Conservation (phyloP, 2,888 invertebrate genomes). For the Leptura quadrifasciata region DNA sequence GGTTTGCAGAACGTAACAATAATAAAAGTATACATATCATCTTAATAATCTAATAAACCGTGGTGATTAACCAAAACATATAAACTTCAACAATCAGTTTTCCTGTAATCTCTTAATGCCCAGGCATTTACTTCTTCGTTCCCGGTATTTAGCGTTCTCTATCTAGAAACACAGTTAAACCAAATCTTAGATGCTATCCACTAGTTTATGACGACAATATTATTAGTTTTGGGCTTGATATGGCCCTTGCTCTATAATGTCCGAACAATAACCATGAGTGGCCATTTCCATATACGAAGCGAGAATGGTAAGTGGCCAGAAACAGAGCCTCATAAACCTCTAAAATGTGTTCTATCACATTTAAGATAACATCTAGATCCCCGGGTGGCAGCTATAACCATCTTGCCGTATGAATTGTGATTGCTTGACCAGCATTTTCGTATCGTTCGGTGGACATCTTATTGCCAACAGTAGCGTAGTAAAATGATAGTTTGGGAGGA, state of each 20-base stretch:
- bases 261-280: constrained; percentile 64
- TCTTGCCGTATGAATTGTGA: constrained; percentile 64
- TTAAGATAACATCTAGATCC: constrained; percentile 69
- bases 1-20: too few relatives aligned
- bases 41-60: constrained; percentile 1
- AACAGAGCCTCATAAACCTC: constrained; percentile 67
- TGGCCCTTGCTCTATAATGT: constrained; percentile 60
- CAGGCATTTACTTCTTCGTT: constrained; percentile 20
- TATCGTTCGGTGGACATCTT: constrained; percentile 35
- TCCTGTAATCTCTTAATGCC: constrained; percentile 14
- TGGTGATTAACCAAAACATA: constrained; percentile 9
- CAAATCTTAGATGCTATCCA: constrained; percentile 58
- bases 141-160: constrained; percentile 20
- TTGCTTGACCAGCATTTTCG: constrained; percentile 42
- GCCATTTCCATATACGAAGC: constrained; percentile 68
- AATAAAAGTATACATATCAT: not conserved
- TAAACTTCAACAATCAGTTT: constrained; percentile 17
- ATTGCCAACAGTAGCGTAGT: constrained; percentile 28
- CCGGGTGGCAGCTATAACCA: constrained; percentile 69
- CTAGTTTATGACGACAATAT: constrained; percentile 60
- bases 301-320: constrained; percentile 68
- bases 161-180: constrained; percentile 18
- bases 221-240: constrained; percentile 59
- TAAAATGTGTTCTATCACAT: constrained; percentile 68
- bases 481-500: constrained; percentile 5